Base-by-base conservation (phyloP, 1,140 invertebrate species). In the Apocrypta bakeri region DNA sequence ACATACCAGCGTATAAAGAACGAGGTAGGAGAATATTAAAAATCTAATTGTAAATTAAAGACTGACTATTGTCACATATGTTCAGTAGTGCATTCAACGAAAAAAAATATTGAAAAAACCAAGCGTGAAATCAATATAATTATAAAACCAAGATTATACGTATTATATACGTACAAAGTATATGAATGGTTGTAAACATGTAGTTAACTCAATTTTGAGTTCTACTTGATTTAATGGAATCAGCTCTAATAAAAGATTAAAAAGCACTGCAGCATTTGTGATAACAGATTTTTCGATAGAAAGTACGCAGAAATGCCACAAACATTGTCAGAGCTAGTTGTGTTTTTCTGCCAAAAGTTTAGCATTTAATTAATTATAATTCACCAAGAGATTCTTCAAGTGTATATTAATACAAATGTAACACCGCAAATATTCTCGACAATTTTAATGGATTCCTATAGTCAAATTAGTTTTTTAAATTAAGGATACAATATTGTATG, bases 11-110 rank as follows among this genome's bases (percentile, higher is more conserved):
- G 27, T 76, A 25, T 77, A 33, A 77, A 63, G 8, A 75, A 82
- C 25, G 12, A 71, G 31, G 24, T 31, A 78, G 37, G 42, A 82
- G 24, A 72, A 72, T 76, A 42, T 31, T 63, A 76, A 64, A 14
- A 77, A 24, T 24, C 63, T 81, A 73, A 68, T 66, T 64, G 48
- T 81, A 42, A 82, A 82, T 78, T 61, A 63, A 79, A 83, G 69
- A 74, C 76, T 78, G 81, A 83, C 24, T 79, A 68, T 78, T 82
- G 25, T 82, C 56, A 79, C 73, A 66, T 73, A 63, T 81, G 68
- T 78, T 78, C 40, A 82, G 24, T n/a, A n/a, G n/a, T 69, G 42
- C 63, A 74, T 82, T 63, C 63, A 78, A 72, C 8, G n/a, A 76
- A 76, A 48, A 56, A 64, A 76, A 71, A 40, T 69, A 61, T 25